These are phyloP conservation scores for Falco novaeseelandiae DNA, from an alignment of 2,797 vertebrate genomes.

Conservation along the genomic window DNA sequence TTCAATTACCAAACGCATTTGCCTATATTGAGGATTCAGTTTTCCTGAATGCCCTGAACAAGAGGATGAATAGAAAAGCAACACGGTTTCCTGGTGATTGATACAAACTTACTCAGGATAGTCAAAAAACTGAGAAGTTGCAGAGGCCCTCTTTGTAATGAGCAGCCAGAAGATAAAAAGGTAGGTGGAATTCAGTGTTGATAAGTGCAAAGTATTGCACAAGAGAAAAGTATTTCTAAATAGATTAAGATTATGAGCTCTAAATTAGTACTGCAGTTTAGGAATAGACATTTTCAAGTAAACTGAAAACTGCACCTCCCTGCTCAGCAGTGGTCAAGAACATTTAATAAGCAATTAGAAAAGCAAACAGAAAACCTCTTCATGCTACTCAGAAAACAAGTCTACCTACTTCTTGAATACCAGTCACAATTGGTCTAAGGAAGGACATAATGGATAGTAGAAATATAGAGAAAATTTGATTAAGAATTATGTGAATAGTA, in stretches of 20 bases:
- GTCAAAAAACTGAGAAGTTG: background rate
- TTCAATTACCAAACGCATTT: constrained; percentile 6
- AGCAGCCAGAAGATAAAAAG: background rate
- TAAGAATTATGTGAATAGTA: background rate
- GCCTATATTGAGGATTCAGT: background rate
- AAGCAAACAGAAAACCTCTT: background rate
- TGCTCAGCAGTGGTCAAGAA: background rate
- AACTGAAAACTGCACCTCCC: background rate
- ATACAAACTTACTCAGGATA: background rate
- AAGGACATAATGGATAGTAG: background rate
- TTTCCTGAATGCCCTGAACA: constrained; percentile 24
- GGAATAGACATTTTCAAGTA: background rate
- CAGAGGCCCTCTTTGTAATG: background rate
- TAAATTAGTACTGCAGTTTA: background rate
- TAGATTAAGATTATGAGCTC: background rate
- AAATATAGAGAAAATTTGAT: background rate
- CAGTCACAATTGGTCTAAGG: background rate
- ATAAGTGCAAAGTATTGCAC: background rate
- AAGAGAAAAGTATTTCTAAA: constrained; percentile 12
- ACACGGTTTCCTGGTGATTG: background rate
- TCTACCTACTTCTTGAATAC: background rate
- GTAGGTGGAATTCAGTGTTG: background rate
- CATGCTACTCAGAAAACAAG: background rate
- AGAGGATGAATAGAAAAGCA: background rate
- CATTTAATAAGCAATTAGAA: background rate